Base-by-base conservation (phyloP, 2,888 invertebrate species). In the Ypsolopha sequella region DNA sequence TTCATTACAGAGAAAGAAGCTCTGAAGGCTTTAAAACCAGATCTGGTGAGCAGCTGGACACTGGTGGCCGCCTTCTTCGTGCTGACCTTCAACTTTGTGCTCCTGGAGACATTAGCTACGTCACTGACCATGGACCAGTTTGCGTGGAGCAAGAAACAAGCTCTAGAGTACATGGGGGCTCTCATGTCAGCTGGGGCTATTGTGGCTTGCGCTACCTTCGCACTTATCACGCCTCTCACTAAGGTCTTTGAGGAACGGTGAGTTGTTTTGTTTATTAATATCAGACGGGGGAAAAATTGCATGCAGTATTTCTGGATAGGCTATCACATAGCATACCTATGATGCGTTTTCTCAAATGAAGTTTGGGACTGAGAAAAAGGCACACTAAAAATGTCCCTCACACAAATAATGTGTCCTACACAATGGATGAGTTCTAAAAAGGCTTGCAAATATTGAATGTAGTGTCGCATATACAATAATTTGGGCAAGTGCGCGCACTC, bases 61-160 rank as follows among this genome's bases (percentile, higher is more conserved):
- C 79, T 95, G 56, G 91, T 95, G 59, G 86, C 89, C 45, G 93
- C 94, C 10, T 95, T 95, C 75, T 95, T 95, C 73, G 91, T 95
- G 58, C 87, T 95, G 58, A 93, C 94, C 51, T 95, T 95, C 74
- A 95, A 95, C 84, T 95, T 95, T 77, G 95, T 96, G 63, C 87
- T 96, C 55, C 84, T 95, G 61, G 96, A 96, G 88, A 95, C 95
- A 48, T 87, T 95, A 58, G 95, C 93, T 24, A 94, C 95, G 8
- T 91, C 95, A 3, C 86, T 96, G 51, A 94, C 94, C 36, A 95
- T 95, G 93, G 95, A 96, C 72, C 95, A 95, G 81, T 95, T 95
- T 76, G 95, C 92, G 36, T 95, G 95, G 95, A 89, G 90, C 54
- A 92, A 94, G 79, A 77, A 86, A 49, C 89, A 93, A 68, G 92